Conservation (phyloP, 2,113 vertebrate species). For the Egretta garzetta region DNA sequence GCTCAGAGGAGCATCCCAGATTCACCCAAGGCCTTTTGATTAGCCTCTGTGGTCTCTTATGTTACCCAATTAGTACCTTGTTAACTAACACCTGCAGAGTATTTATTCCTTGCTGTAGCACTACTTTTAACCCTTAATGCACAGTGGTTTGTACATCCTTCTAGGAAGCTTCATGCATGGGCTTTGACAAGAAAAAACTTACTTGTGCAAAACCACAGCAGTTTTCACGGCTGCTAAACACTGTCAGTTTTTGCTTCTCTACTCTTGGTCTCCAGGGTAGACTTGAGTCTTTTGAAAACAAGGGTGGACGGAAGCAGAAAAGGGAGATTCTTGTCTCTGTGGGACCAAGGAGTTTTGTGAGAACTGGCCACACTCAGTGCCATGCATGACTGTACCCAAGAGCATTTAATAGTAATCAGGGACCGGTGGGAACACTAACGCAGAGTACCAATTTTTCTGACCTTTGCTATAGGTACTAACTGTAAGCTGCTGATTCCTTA, state of each 20-base stretch:
- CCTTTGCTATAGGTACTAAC: neutral
- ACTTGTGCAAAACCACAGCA: neutral
- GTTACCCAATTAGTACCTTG: slow-evolving; percentile 54
- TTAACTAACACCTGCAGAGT: slow-evolving; percentile 36
- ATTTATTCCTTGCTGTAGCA: slow-evolving; percentile 14
- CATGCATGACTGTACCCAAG: neutral
- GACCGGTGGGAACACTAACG: neutral
- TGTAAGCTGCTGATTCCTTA: neutral
- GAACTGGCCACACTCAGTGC: neutral
- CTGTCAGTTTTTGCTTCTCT: neutral
- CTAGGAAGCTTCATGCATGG: neutral
- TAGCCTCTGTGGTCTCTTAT: slow-evolving; percentile 37
- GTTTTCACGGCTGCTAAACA: neutral
- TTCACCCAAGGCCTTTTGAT: neutral
- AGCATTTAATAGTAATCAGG: neutral
- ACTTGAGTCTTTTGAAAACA: neutral
- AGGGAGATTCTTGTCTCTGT: neutral
- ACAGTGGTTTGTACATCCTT: neutral
- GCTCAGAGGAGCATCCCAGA: neutral
- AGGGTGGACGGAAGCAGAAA: neutral
- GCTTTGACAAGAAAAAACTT: neutral
- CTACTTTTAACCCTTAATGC: neutral
- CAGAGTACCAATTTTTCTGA: neutral
- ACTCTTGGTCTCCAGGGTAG: neutral
- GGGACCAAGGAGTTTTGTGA: neutral